phyloP scores from a whole-genome alignment of 1,140 invertebrate species.

The Ericerus pela region DNA sequence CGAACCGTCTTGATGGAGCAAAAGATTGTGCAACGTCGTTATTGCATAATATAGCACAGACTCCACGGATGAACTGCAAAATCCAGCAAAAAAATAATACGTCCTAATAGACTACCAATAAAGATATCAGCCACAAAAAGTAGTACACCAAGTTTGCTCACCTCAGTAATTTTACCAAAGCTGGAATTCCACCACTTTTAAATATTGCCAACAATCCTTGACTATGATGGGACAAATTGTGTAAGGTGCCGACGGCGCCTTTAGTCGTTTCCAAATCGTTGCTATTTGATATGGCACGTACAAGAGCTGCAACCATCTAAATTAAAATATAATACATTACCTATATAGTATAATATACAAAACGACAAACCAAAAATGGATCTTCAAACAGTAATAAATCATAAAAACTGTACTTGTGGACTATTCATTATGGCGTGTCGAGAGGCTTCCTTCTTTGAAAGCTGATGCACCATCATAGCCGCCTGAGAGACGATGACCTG shows the following conservation, averaged over 20 bases:
- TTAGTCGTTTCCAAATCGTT: conserved; percentile 93
- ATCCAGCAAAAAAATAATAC: not conserved
- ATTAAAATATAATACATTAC: not conserved
- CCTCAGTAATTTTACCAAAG: conserved; percentile 82
- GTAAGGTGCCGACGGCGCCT: conserved; percentile 85
- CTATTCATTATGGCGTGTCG: conserved; percentile 98
- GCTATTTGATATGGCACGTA: conserved; percentile 85
- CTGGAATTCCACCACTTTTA: conserved; percentile 94
- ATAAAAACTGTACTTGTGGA: conserved; percentile 39
- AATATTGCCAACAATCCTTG: conserved; percentile 95
- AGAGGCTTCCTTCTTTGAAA: conserved; percentile 96
- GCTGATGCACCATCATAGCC: conserved; percentile 96
- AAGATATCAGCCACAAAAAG: too few relatives aligned
- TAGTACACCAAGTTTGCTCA: too few relatives aligned
- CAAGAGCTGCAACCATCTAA: conserved; percentile 84
- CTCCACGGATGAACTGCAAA: conserved; percentile 69
- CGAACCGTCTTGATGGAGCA: conserved; percentile 93
- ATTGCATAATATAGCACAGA: conserved; percentile 96
- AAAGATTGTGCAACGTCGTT: conserved; percentile 91
- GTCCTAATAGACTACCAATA: not conserved
- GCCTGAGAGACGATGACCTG: conserved; percentile 94
- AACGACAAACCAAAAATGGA: not conserved
- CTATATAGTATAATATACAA: not conserved
- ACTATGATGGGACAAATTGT: conserved; percentile 93
- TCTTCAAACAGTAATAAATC: not conserved